Evolutionary conservation across 2,797 vertebrate genomes (phyloP).

Genomic region (Somateria mollissima): DNA sequence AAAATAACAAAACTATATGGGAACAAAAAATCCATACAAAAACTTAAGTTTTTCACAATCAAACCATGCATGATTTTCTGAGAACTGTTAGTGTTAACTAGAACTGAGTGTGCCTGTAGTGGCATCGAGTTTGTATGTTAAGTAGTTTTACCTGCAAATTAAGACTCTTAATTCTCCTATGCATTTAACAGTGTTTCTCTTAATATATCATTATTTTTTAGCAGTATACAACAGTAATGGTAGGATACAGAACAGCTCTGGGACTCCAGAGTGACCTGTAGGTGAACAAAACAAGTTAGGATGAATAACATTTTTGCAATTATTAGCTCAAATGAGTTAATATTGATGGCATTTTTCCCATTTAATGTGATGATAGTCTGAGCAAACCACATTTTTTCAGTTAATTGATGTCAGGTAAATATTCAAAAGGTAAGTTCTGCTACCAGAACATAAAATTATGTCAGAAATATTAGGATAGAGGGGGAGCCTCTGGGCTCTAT

Average conservation of each 20-base stretch:
- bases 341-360: not conserved
- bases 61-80: not conserved
- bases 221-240: not conserved
- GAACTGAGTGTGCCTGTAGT: not conserved
- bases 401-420: conserved; percentile 8
- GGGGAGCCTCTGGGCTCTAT: not conserved
- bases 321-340: not conserved
- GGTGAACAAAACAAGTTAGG: not conserved
- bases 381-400: not conserved
- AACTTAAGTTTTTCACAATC: not conserved
- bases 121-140: not conserved
- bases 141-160: conserved; percentile 24
- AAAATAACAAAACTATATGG: not conserved
- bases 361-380: not conserved
- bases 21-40: not conserved
- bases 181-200: not conserved
- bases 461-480: not conserved
- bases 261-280: not conserved
- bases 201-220: not conserved
- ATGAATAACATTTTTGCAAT: not conserved
- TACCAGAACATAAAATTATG: not conserved
- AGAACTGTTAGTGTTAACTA: not conserved
- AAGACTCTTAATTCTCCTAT: not conserved
- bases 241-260: not conserved
- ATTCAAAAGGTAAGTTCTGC: conserved; percentile 1